Evolutionary conservation across 2,113 vertebrate species (phyloP), one percentile per base, ranked within the genome.

Genomic region (Amazona guildingii): DNA sequence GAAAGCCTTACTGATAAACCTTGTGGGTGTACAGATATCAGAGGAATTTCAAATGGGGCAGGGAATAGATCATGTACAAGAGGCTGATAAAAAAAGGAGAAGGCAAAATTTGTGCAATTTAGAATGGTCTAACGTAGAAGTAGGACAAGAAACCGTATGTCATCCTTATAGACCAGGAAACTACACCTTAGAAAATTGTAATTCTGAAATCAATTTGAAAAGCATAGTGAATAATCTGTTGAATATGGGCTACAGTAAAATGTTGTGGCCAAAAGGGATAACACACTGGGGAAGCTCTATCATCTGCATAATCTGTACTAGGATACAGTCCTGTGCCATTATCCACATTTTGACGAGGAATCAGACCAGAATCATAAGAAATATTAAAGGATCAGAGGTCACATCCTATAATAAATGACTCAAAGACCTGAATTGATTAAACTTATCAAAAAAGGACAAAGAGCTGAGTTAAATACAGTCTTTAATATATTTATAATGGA

Each of bases 141-240:
- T 14, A 86, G 68, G 43, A 64, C 51, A 77, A 49, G 57, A 90
- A 93, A 80, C 24, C 54, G 69, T 20, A 62, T 69, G 16, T 54
- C 70, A 86, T 33, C 16, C 35, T 83, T 64, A 54, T 0, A 83
- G 68, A 67, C 44, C 7, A 84, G 35, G 62, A 94, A 90, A 75
- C 16, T 72, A 46, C 25, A 33, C 48, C 59, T 89, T 89, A 81
- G 29, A 72, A 91, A 84, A 76, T 28, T 0, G 10, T 64, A 87
- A 84, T 55, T 84, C 51, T 64, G 33, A 95, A 89, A 89, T 82
- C 16, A 78, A 64, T 94, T 93, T 93, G 35, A 66, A 95, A 92
- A 85, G 39, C 66, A 52, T 11, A 72, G 8, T 57, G 55, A 20
- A 91, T 88, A 72, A 94, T 91, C 52, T 72, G 69, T 46, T 86